Evolutionary conservation across 2,888 invertebrate species (phyloP), one percentile per base, ranked within the genome.

Genomic region (Drosophila helvetica): DNA sequence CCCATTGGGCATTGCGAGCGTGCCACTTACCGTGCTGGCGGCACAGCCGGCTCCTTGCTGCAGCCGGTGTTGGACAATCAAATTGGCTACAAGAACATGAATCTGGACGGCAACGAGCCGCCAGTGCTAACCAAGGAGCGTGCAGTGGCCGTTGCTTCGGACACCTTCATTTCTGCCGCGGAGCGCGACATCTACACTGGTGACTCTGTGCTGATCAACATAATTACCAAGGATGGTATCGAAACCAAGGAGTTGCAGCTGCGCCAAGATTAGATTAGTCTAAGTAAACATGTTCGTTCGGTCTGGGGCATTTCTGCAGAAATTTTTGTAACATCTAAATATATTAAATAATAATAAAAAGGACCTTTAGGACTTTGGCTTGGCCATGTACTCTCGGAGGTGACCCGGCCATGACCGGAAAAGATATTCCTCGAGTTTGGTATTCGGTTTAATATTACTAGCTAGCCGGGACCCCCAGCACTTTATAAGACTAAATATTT

Each of bases 141-240:
- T 86, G 99, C 99, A 0, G 91, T 98, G 12, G 93, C 95, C 6
- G 93, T 99, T 38, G 93, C 99, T 47, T 98, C 98, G 89, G 99
- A 99, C 93, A 97, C 97, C 0, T 99, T 99, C 91, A 98, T 98
- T 82, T 98, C 99, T 60, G 99, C 99, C 4, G 97, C 99, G 1
- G 99, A 99, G 91, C 94, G 99, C 90, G 99, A 99, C 91, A 99
- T 99, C 88, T 96, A 98, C 89, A 99, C 99, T 65, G 99, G 99
- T 54, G 99, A 99, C 93, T 95, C 95, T 66, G 95, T 99, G 80
- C 93, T 94, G 69, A 96, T 99, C 78, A 95, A 96, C 82, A 93
- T 98, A 72, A 96, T 99, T 78, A 98, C 98, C 18, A 96, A 96
- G 80, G 96, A 95, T 92, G 98, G 98, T 1, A 94, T 97, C 67